Conservation (phyloP, 2,888 invertebrate genomes). For the Cylindroiulus punctatus region DNA sequence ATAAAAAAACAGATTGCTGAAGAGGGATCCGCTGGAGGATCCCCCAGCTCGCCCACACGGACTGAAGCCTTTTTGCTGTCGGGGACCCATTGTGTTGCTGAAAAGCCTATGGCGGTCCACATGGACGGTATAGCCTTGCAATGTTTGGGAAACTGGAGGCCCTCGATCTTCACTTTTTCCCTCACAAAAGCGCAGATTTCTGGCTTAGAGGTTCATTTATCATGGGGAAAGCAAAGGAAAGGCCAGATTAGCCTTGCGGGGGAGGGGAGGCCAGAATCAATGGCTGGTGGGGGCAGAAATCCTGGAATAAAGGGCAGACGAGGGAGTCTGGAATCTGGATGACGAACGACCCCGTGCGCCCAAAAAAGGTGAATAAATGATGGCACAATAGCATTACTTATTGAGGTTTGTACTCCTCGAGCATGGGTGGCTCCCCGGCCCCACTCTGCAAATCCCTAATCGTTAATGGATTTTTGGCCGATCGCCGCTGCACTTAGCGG, state of each 20-base stretch:
- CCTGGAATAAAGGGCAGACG: constrained; percentile 39
- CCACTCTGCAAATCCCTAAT: not conserved
- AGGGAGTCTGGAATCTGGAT: constrained; percentile 17
- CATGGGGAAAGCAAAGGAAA: constrained; percentile 48
- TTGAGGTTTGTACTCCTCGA: constrained; percentile 4
- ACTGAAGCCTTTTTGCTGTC: constrained; percentile 44
- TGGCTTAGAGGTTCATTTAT: constrained; percentile 50
- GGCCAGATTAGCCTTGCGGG: constrained; percentile 17
- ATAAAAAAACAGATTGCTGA: constrained; percentile 13
- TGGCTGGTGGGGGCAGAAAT: not conserved
- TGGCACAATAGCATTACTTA: constrained; percentile 25
- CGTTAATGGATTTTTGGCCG: not conserved
- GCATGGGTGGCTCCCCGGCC: not conserved
- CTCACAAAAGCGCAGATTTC: constrained; percentile 48
- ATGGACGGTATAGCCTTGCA: not conserved
- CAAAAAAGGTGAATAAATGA: constrained; percentile 32
- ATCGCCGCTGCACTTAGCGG: not conserved
- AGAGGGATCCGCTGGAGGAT: not conserved
- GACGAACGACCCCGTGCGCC: not conserved
- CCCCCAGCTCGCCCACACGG: not conserved
- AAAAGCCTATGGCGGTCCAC: not conserved
- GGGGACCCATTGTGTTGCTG: constrained; percentile 23
- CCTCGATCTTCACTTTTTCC: constrained; percentile 5
- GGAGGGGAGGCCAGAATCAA: constrained; percentile 45
- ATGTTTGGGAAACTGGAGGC: constrained; percentile 15